Evolutionary conservation across 1,140 invertebrate species (phyloP), one percentile per base, ranked within the genome.

Genomic region (Drosophila paulistorum): DNA sequence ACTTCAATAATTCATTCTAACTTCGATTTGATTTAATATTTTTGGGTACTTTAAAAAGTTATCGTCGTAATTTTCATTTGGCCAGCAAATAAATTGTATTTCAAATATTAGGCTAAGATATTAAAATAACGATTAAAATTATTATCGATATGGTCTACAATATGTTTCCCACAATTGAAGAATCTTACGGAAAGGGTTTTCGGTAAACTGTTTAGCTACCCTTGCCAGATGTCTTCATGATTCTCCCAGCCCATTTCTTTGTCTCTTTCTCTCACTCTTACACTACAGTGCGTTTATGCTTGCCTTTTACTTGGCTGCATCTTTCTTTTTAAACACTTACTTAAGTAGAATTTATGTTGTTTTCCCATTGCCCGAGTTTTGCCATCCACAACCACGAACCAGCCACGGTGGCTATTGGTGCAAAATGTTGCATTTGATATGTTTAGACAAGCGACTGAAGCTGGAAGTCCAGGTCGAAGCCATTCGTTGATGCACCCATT

Each of bases 341-440:
- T 89, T 89, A 89, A 89, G 74, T 89, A 79, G 79, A 86, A 89
- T 89, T 89, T 89, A 89, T 89, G 84, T 89, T 89, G 84, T 89
- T 84, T 89, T 89, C 75, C 45, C 26, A 35, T 66, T 59, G 51
- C 63, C 57, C 69, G 67, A 51, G 17, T 73, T 60, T 54, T 69
- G 45, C 64, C 41, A 17, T 30, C 3, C 55, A 37, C 30, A 17
- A 51, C 3, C 17, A 39, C 13, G 48, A 37, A 55, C 74, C 63
- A 69, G 35, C 59, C 35, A 37, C 35, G 60, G 35, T 59, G 57
- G 67, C 70, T 79, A 89, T 87, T 80, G 83, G 83, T 73, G 80
- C 80, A 81, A 89, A 86, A 87, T 87, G 77, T 89, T 83, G 77
- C 83, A 76, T 89, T 87, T 89, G 83, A 87, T 87, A 84, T 87